Evolutionary conservation across 2,888 invertebrate genomes (phyloP).

Genomic region (Trissoscelio sp.): DNA sequence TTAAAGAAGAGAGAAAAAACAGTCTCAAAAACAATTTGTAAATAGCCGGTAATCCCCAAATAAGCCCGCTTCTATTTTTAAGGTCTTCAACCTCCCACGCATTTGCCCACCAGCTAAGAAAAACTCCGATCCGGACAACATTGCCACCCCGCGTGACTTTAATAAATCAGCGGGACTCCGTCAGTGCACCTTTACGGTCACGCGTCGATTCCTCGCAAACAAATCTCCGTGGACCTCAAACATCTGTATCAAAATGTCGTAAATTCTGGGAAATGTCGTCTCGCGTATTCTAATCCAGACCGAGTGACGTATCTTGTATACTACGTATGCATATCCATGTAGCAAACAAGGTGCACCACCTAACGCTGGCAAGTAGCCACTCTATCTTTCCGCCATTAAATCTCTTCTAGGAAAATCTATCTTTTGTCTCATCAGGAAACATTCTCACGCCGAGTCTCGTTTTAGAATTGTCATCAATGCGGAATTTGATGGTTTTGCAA

Average conservation of each 20-base stretch:
- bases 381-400: constrained; percentile 22
- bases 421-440: constrained; percentile 9
- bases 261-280: constrained; percentile 20
- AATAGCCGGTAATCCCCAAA: neutral
- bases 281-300: constrained; percentile 20
- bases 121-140: constrained; percentile 3
- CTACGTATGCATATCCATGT: neutral
- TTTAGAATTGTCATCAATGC: neutral
- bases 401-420: constrained; percentile 20
- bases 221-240: neutral
- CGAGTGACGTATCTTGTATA: constrained; percentile 14
- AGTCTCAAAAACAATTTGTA: neutral
- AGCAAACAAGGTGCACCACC: constrained; percentile 12
- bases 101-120: constrained; percentile 10
- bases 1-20: too few relatives aligned
- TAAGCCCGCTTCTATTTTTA: constrained; percentile 8
- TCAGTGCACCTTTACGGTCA: constrained; percentile 18
- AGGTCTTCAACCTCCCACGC: neutral
- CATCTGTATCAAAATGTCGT: constrained; percentile 31
- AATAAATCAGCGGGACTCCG: constrained; percentile 12
- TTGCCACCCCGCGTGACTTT: neutral
- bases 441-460: neutral
- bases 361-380: constrained; percentile 4
- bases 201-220: constrained; percentile 10
- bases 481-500: too few relatives aligned